These are phyloP conservation scores for Gracilinanus agilis DNA, from an alignment of 2,113 vertebrate genomes.

Conservation along the genomic window DNA sequence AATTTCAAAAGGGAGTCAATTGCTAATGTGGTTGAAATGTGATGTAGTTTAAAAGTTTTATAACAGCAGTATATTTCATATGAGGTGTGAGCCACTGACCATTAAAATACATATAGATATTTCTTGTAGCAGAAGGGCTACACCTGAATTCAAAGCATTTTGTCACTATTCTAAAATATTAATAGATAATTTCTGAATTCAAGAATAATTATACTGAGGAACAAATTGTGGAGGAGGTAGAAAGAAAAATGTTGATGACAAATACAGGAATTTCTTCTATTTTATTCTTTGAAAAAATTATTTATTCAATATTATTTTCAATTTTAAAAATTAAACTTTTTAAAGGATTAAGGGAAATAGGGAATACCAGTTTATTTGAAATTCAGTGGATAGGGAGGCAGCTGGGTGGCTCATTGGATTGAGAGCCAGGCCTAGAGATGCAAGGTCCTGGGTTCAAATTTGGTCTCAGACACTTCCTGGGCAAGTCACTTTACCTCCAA, in stretches of 20 bases:
- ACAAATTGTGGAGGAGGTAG: neutral
- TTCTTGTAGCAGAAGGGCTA: neutral
- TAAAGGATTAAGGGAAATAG: neutral
- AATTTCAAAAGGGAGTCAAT: neutral
- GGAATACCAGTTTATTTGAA: neutral
- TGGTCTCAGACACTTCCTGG: too few species aligned
- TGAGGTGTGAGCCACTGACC: neutral
- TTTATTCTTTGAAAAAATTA: neutral
- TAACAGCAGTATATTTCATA: neutral
- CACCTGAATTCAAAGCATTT: neutral
- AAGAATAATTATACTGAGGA: neutral
- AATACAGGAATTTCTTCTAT: neutral
- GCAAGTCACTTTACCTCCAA: too few species aligned
- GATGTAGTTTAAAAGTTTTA: neutral
- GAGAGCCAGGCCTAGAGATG: too few species aligned
- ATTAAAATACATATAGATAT: neutral
- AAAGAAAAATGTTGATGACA: neutral
- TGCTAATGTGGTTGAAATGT: too few species aligned
- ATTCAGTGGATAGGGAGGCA: neutral
- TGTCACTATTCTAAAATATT: neutral
- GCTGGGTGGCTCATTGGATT: too few species aligned
- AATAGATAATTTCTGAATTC: neutral
- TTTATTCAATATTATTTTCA: neutral
- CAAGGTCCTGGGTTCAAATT: too few species aligned
- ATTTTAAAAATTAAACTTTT: neutral